Conservation (phyloP, 2,888 invertebrate species). For the Tineola bisselliella region DNA sequence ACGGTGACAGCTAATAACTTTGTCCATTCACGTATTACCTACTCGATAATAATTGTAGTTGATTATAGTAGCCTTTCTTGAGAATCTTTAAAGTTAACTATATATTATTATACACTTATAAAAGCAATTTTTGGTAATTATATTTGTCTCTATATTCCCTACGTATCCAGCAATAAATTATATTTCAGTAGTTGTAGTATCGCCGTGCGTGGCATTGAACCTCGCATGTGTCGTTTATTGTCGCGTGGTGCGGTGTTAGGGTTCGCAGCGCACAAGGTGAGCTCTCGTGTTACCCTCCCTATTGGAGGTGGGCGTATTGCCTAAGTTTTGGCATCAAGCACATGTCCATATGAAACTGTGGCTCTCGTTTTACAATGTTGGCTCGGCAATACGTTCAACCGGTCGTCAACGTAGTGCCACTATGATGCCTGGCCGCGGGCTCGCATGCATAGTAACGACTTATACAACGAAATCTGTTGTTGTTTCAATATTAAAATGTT, state of each 20-base stretch:
- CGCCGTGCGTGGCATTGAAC: not conserved
- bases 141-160: slow-evolving; percentile 67
- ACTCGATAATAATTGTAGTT: slow-evolving; percentile 68
- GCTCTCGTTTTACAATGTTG: not conserved
- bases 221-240: not conserved
- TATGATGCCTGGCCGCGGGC: not conserved
- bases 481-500: not conserved
- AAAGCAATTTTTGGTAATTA: slow-evolving; percentile 32
- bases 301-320: slow-evolving; percentile 69
- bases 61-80: slow-evolving; percentile 61
- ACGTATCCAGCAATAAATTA: slow-evolving; percentile 66
- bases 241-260: slow-evolving; percentile 31
- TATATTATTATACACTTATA: slow-evolving; percentile 45
- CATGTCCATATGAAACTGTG: slow-evolving; percentile 9
- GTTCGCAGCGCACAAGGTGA: slow-evolving; percentile 68
- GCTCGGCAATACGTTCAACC: not conserved
- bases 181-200: slow-evolving; percentile 42
- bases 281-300: slow-evolving; percentile 64
- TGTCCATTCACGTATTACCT: slow-evolving; percentile 58
- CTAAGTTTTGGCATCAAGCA: slow-evolving; percentile 63
- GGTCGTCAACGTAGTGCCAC: not conserved
- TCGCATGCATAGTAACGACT: not conserved
- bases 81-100: slow-evolving; percentile 67
- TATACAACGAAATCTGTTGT: not conserved
- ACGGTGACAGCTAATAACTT: slow-evolving; percentile 65